These are phyloP conservation scores for Bellardia bayeri DNA, from an alignment of 2,888 invertebrate species.

Conservation along the genomic window DNA sequence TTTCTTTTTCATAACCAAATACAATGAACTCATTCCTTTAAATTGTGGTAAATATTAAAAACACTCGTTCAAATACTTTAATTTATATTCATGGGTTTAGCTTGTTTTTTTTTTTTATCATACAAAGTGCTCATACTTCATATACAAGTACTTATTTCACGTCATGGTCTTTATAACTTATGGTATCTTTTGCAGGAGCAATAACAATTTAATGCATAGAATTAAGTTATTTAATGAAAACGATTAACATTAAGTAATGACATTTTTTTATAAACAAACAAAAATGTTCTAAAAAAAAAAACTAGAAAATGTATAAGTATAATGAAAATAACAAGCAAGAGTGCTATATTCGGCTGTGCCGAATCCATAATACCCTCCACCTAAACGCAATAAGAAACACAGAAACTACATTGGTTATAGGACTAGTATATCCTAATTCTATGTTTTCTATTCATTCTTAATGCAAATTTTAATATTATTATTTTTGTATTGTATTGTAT, in stretches of 20 bases:
- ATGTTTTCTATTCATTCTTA: no score
- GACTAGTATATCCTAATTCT: no score
- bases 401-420: no score
- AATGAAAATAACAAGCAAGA: neutral
- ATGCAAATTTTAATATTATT: no score
- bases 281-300: neutral
- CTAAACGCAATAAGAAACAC: no score
- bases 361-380: no score
- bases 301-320: neutral
- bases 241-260: constrained; percentile 24
- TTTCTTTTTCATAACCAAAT: neutral
- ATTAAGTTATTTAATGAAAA: constrained; percentile 21
- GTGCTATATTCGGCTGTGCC: no score
- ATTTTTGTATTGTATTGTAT: no score
- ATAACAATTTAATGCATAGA: constrained; percentile 51
- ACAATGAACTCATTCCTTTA: neutral
- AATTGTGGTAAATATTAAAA: neutral
- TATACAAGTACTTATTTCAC: neutral
- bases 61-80: neutral
- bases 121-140: neutral
- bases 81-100: constrained; percentile 18
- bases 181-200: neutral
- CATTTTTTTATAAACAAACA: constrained; percentile 3
- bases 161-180: neutral
- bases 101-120: neutral